Conservation (phyloP, 1,140 invertebrate species). For the Brevipalpus yothersi region DNA sequence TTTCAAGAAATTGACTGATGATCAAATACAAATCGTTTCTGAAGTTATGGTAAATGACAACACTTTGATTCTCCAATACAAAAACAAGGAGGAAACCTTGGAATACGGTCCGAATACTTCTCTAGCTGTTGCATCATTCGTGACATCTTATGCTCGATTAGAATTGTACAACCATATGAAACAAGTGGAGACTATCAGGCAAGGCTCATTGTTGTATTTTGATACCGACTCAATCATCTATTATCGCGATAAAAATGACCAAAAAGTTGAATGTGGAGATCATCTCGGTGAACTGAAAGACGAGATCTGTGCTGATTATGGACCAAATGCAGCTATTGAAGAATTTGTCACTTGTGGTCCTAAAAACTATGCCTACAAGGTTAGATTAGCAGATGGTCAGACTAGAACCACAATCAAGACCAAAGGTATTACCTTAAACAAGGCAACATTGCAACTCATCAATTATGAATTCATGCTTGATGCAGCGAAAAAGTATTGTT, state of each 20-base stretch:
- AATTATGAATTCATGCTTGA: no score
- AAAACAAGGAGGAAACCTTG: neutral
- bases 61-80: neutral
- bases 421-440: no score
- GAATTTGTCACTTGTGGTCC: neutral
- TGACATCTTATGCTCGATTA: slow-evolving; percentile 1
- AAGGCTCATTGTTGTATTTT: neutral
- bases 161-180: neutral
- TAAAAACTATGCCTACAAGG: neutral
- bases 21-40: neutral
- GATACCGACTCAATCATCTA: neutral
- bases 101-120: slow-evolving; percentile 9
- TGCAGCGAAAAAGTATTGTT: neutral
- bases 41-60: neutral
- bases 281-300: neutral
- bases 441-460: no score
- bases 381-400: neutral
- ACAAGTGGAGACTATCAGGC: neutral
- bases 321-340: neutral
- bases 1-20: no score
- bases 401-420: neutral
- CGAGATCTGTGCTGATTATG: no score
- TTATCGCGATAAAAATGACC: neutral
- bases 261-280: neutral
- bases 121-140: neutral